Evolutionary conservation across 2,797 vertebrate species (phyloP).

Genomic region (Muscicapa comitata): DNA sequence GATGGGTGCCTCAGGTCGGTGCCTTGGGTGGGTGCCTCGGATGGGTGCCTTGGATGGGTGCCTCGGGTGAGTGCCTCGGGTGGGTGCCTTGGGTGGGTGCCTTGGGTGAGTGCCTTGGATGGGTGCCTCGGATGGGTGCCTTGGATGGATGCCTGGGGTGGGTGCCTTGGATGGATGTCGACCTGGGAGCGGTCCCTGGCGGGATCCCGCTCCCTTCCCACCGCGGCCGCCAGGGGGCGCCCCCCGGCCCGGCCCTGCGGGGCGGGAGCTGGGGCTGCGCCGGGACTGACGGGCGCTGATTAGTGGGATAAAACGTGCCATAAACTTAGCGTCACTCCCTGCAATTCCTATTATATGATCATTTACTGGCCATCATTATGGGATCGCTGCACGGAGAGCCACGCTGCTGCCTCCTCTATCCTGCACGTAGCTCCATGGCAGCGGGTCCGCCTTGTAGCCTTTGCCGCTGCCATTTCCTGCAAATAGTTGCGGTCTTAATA

Average conservation of each 20-base stretch:
- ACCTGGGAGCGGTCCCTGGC: accelerated
- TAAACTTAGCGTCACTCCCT: neutral
- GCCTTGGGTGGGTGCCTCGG: too few relatives aligned
- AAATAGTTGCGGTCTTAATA: neutral
- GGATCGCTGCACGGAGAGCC: neutral
- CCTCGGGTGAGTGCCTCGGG: too few relatives aligned
- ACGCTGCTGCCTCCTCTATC: neutral
- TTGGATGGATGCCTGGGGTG: too few relatives aligned
- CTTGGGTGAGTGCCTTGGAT: too few relatives aligned
- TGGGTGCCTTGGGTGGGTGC: too few relatives aligned
- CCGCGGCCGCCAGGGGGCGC: neutral
- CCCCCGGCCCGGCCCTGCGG: neutral
- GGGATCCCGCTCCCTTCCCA: neutral
- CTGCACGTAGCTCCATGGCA: too few relatives aligned
- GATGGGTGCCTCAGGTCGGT: too few relatives aligned
- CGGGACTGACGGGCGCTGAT: neutral
- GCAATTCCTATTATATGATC: neutral
- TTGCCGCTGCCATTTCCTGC: neutral
- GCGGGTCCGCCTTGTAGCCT: neutral
- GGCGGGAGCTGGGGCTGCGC: neutral
- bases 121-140: too few relatives aligned
- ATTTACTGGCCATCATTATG: neutral
- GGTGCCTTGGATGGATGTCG: too few relatives aligned
- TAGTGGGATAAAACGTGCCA: neutral
- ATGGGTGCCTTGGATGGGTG: too few relatives aligned